phyloP scores from a whole-genome alignment of 1,140 invertebrate genomes.

The Anthonomus grandis region DNA sequence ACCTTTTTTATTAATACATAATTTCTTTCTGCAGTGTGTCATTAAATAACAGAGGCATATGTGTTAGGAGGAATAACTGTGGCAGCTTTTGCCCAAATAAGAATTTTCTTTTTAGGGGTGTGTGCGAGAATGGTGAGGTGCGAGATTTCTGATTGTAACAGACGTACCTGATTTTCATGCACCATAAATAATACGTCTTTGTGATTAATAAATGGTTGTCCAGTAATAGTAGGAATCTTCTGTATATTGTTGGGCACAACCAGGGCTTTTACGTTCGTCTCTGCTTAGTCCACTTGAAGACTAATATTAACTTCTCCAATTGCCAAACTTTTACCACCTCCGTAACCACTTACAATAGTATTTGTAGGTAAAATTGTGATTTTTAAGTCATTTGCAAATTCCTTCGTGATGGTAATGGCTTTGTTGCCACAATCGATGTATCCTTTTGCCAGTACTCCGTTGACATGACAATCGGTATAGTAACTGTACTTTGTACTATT shows the following conservation, averaged over 20 bases:
- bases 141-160: too few species aligned
- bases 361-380: neutral
- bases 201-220: constrained; percentile 25
- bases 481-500: too few species aligned
- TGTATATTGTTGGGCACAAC: constrained; percentile 25
- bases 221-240: constrained; percentile 21
- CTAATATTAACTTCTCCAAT: constrained; percentile 19
- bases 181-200: neutral
- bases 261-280: constrained; percentile 14
- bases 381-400: constrained; percentile 9
- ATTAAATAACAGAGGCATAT: too few species aligned
- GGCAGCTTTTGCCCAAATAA: too few species aligned
- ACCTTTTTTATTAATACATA: too few species aligned
- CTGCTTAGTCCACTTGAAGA: constrained; percentile 17
- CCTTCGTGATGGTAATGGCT: constrained; percentile 14
- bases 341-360: constrained; percentile 2
- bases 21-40: too few species aligned
- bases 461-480: constrained; percentile 18
- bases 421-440: constrained; percentile 22
- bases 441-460: constrained; percentile 7
- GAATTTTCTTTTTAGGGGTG: too few species aligned
- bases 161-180: too few species aligned
- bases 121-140: too few species aligned
- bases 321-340: neutral
- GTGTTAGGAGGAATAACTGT: too few species aligned